These are phyloP conservation scores for Wasmannia auropunctata DNA, from an alignment of 1,140 invertebrate species.

Conservation along the genomic window DNA sequence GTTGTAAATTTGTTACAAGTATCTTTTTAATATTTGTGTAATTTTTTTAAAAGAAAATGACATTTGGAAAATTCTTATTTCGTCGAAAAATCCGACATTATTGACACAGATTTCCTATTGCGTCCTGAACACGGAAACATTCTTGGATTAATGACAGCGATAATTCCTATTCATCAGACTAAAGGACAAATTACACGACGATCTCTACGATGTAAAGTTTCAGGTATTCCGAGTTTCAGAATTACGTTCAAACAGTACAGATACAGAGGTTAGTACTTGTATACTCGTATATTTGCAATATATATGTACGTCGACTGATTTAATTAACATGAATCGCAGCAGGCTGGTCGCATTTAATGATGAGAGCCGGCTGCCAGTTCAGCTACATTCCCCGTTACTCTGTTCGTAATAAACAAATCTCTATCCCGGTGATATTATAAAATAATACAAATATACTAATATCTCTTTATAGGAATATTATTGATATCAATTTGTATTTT, in stretches of 20 bases:
- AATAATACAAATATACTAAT: background rate
- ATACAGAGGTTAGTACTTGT: conserved; percentile 31
- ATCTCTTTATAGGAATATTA: background rate
- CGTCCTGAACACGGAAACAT: conserved; percentile 1
- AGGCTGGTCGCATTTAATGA: conserved; percentile 72
- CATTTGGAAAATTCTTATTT: background rate
- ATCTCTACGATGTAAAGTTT: conserved; percentile 58
- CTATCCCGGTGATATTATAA: background rate
- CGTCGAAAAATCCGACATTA: background rate
- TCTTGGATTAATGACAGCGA: background rate
- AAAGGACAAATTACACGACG: conserved; percentile 51
- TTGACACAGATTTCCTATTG: background rate
- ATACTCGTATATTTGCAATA: conserved; percentile 40
- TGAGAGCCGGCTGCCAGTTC: conserved; percentile 68
- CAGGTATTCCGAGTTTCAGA: conserved; percentile 40
- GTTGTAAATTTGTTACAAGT: background rate
- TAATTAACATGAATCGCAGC: conserved; percentile 76
- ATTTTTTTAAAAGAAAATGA: background rate
- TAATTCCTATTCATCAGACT: conserved; percentile 19
- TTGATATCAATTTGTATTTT: background rate
- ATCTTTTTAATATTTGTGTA: background rate
- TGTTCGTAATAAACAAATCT: conserved; percentile 74
- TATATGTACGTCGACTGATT: conserved; percentile 72
- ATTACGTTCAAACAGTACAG: conserved; percentile 9
- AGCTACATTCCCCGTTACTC: conserved; percentile 70